Evolutionary conservation across 2,113 vertebrate species (phyloP), one percentile per base, ranked within the genome.

Genomic region (Leucosticte australis): DNA sequence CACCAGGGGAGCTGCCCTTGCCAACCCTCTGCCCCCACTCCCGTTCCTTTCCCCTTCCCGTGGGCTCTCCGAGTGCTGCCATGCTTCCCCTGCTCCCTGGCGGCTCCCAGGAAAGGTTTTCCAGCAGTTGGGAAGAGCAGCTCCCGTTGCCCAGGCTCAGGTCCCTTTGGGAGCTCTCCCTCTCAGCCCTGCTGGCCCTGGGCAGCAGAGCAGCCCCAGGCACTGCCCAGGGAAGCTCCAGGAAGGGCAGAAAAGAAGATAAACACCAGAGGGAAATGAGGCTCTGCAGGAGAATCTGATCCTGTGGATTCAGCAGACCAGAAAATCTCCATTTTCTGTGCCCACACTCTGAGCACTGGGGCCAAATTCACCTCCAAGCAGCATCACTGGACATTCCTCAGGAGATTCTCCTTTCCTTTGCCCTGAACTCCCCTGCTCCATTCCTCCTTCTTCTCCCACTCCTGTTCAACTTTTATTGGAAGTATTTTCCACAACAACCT

Each of bases 11-110:
- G n/a, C 3, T 20, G 81, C 37, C 23, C 84, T 95, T 89, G 89
- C 83, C 52, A 71, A 85, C 13, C 65, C 56, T 59, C 77, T 13
- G 68, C 69, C 50, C 13, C 64, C 56, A 20, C n/a, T 27, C 41
- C 69, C 16, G 1, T 3, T n/a, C 3, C 69, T 26, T 37, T 26
- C 47, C 59, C 37, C 28, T 1, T 50, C 41, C 26, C 35, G 0
- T 0, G 20, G 16, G 53, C 73, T 80, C 64, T 18, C n/a, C 1
- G 7, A 5, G 7, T 12, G 30, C 77, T 73, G 19, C 8, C 24
- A n/a, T 0, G 7, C 22, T 39, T 27, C n/a, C 55, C 17, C 0
- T 20, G 27, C 3, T 70, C 59, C 59, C 39, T 2, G 1, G 27
- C 14, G 17, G 16, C 31, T 67, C 46, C 47, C 60, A 81, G 77